Evolutionary conservation across 2,113 vertebrate genomes (phyloP).

Genomic region (Siniperca knerii): DNA sequence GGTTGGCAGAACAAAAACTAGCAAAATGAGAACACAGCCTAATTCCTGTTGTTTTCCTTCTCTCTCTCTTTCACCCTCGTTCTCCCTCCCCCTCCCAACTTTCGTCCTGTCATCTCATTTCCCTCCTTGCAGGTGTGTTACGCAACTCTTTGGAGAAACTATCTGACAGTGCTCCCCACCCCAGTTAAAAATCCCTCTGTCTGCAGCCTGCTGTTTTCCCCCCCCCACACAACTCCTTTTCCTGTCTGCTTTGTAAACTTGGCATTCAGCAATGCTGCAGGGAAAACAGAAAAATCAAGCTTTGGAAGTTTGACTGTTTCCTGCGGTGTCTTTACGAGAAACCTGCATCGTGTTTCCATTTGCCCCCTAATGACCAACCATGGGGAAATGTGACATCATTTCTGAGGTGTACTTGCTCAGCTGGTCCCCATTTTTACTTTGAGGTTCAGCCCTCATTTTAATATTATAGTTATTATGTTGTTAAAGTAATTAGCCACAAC

Average conservation of each 20-base stretch:
- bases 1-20: background rate
- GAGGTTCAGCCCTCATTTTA: slow-evolving; percentile 10
- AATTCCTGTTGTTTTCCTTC: background rate
- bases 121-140: slow-evolving; percentile 66
- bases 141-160: slow-evolving; percentile 44
- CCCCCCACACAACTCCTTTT: slow-evolving; percentile 2
- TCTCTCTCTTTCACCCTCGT: background rate
- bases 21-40: background rate
- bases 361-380: slow-evolving; percentile 31
- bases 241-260: slow-evolving; percentile 34
- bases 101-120: slow-evolving; percentile 35
- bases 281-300: slow-evolving; percentile 30
- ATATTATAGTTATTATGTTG: slow-evolving; percentile 11
- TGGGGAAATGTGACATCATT: slow-evolving; percentile 61
- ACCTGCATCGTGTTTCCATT: slow-evolving; percentile 40
- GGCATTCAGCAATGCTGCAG: slow-evolving; percentile 6
- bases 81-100: background rate
- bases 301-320: slow-evolving; percentile 13
- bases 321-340: slow-evolving; percentile 33
- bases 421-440: slow-evolving; percentile 62
- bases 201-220: slow-evolving; percentile 41
- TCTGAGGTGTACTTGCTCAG: slow-evolving; percentile 74
- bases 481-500: background rate
- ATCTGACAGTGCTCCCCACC: slow-evolving; percentile 26
- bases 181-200: slow-evolving; percentile 34